Evolutionary conservation across 2,113 vertebrate genomes (phyloP), one percentile per base, ranked within the genome.

Genomic region (Ceuthmochares aereus): DNA sequence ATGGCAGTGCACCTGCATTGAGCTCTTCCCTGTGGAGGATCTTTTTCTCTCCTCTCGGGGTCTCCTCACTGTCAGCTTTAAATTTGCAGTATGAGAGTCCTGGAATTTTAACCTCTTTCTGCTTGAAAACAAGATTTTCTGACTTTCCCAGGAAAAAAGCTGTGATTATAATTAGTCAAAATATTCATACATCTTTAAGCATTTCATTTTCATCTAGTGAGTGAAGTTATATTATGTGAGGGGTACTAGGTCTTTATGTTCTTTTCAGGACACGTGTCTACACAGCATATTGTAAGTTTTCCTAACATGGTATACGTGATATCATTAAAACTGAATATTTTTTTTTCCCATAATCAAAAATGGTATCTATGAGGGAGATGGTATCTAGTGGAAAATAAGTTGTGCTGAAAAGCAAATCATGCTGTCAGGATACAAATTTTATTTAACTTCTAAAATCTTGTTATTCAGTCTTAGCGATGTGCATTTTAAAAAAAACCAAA

Each of bases 261-360:
- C 29, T 51, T 42, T 43, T 22, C 36, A 37, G 55, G 37, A 29
- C 34, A 36, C 3, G 0, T 4, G 4, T 29, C 25, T 17, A 7
- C 10, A 13, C 27, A 67, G 30, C 26, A 5, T 42, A 34, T 12
- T 20, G 49, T 66, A 12, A n/a, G 12, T 70, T 72, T 83, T 72
- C 27, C 15, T 58, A 4, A 9, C 1, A 3, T 47, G 11, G 2
- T 42, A 0, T 25, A n/a, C 25, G 2, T 59, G 45, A 43, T 7
- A 7, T 43, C 84, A 29, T 34, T 23, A 36, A 82, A 56, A n/a
- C 20, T 15, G 8, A 42, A 30, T 21, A 21, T 1, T 27, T 69
- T 52, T 74, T 94, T 58, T 18, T 12, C 11, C 14, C 11, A 25
- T 47, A n/a, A 45, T 27, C 8, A 30, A n/a, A 51, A 55, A 22